phyloP scores from a whole-genome alignment of 2,888 invertebrate species.

The Acronicta leporina region DNA sequence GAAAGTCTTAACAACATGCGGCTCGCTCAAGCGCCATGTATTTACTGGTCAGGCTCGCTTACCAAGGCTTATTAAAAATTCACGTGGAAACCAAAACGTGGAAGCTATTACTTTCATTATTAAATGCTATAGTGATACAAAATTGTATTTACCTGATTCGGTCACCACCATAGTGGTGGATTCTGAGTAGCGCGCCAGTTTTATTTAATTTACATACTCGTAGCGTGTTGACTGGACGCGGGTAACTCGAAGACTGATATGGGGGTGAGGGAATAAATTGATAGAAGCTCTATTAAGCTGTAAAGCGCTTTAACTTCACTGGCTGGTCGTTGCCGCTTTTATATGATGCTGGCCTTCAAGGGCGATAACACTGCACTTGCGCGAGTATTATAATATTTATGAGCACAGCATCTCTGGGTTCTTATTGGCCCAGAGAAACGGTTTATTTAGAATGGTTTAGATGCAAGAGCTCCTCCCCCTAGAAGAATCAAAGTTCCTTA shows the following conservation, averaged over 20 bases:
- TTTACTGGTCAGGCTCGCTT: slow-evolving; percentile 44
- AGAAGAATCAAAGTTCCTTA: not conserved
- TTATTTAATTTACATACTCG: slow-evolving; percentile 15
- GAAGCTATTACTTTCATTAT: slow-evolving; percentile 14
- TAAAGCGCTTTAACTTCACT: not conserved
- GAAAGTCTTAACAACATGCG: slow-evolving; percentile 32
- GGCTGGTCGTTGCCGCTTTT: not conserved
- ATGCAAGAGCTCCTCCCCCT: slow-evolving; percentile 1
- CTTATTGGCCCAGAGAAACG: slow-evolving; percentile 3
- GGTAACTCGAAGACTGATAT: slow-evolving; percentile 40
- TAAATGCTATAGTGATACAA: slow-evolving; percentile 3
- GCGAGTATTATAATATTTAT: not conserved
- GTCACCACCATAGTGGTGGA: slow-evolving; percentile 71
- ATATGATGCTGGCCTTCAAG: slow-evolving; percentile 1
- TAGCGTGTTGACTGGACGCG: slow-evolving; percentile 55
- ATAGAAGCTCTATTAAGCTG: not conserved
- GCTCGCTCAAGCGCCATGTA: slow-evolving; percentile 22
- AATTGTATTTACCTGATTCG: slow-evolving; percentile 62
- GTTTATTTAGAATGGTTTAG: not conserved
- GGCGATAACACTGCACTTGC: slow-evolving; percentile 17
- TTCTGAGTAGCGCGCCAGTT: slow-evolving; percentile 70
- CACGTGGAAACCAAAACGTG: slow-evolving; percentile 70
- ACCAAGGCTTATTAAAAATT: slow-evolving; percentile 67
- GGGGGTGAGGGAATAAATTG: not conserved
- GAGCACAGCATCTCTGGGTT: not conserved